Evolutionary conservation across 2,888 invertebrate genomes (phyloP).

Genomic region (Amphipoea lucens): DNA sequence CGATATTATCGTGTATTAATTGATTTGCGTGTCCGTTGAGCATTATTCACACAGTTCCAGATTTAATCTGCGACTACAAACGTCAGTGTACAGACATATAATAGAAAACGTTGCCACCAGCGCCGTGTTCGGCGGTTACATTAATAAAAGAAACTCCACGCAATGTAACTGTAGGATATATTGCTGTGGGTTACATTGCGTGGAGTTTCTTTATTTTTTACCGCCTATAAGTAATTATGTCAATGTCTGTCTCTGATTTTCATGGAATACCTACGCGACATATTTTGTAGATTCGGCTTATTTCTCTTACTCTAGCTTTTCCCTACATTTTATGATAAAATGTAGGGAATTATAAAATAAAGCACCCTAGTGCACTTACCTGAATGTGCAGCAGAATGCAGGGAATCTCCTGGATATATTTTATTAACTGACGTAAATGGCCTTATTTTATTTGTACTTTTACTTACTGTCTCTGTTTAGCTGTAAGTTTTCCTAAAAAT

Average conservation of each 20-base stretch:
- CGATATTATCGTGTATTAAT: slow-evolving; percentile 22
- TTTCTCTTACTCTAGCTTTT: not conserved
- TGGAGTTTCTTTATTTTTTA: slow-evolving; percentile 21
- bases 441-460: too few relatives aligned
- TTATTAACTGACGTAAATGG: too few relatives aligned
- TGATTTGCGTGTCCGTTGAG: slow-evolving; percentile 57
- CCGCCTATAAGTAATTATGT: not conserved
- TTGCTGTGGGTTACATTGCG: slow-evolving; percentile 21
- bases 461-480: too few relatives aligned
- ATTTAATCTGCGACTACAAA: slow-evolving; percentile 55
- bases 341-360: not conserved
- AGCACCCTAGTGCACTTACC: not conserved
- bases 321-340: too few relatives aligned
- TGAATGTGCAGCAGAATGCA: too few relatives aligned
- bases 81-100: slow-evolving; percentile 39
- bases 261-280: not conserved
- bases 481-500: too few relatives aligned
- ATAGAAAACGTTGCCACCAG: slow-evolving; percentile 34
- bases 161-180: too few relatives aligned
- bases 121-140: slow-evolving; percentile 26
- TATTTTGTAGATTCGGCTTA: not conserved
- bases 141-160: slow-evolving; percentile 14
- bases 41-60: slow-evolving; percentile 48
- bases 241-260: slow-evolving; percentile 9
- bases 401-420: too few relatives aligned